Evolutionary conservation across 53 echinoderm and acorn worm species (phyloP).

Genomic region (Pentamera pediparva): DNA sequence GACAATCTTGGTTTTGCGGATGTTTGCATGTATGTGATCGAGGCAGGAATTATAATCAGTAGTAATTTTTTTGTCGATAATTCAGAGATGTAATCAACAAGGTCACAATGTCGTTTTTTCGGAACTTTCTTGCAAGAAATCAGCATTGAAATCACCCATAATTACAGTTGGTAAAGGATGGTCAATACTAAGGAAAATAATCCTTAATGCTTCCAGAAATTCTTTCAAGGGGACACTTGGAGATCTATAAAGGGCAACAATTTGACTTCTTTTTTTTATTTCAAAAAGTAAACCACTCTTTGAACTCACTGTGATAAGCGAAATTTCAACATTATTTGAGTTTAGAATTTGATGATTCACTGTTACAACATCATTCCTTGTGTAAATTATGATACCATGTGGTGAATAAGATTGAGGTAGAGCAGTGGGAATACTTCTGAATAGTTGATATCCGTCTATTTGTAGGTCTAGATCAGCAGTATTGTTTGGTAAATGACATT

Average conservation of each 20-base stretch:
- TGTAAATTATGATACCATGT: neutral
- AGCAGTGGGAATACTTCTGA: too few relatives aligned
- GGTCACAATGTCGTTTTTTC: neutral
- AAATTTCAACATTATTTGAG: neutral
- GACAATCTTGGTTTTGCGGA: neutral
- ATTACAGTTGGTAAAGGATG: neutral
- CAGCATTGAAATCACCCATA: constrained; percentile 33
- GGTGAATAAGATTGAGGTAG: too few relatives aligned
- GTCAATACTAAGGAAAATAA: neutral
- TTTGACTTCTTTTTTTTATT: too few relatives aligned
- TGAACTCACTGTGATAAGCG: neutral
- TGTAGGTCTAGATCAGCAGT: too few relatives aligned
- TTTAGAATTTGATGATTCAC: neutral
- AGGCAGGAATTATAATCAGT: constrained; percentile 22
- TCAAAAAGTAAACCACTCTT: neutral
- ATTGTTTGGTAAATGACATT: constrained; percentile 5
- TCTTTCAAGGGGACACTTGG: neutral
- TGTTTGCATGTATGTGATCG: constrained; percentile 28
- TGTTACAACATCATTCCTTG: neutral
- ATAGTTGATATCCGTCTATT: too few relatives aligned
- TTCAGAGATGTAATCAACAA: neutral
- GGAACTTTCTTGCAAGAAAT: neutral
- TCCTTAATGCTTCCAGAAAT: neutral
- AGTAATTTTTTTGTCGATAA: neutral
- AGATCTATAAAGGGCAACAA: constrained; percentile 23